Evolutionary conservation across 2,113 vertebrate species (phyloP).

Genomic region (Pyrgilauda ruficollis): DNA sequence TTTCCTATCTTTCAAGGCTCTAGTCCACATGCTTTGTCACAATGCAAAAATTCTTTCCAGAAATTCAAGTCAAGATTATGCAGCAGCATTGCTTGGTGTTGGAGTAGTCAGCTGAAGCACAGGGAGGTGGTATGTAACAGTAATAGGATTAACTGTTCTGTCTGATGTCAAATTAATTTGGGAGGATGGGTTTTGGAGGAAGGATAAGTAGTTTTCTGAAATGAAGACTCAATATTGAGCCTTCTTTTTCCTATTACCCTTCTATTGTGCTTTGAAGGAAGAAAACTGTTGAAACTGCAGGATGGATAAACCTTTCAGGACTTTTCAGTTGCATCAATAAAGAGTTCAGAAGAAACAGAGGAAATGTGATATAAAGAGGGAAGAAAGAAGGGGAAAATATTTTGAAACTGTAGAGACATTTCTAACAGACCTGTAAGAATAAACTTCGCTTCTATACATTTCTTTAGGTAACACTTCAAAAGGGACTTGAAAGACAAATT

Average conservation of each 20-base stretch:
- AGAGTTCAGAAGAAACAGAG: neutral
- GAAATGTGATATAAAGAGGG: neutral
- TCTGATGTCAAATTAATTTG: neutral
- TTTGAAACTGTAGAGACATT: neutral
- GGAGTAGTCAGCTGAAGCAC: neutral
- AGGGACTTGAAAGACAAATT: neutral
- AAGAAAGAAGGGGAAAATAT: neutral
- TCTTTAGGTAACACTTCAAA: neutral
- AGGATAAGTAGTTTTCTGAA: neutral
- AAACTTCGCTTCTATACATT: neutral
- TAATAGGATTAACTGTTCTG: neutral
- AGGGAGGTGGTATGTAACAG: neutral
- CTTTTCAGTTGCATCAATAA: neutral
- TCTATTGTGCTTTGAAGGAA: neutral
- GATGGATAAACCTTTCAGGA: neutral
- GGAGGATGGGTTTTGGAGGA: neutral
- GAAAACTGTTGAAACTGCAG: neutral
- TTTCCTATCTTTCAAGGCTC: neutral
- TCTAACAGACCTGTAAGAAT: neutral
- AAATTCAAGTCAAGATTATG: neutral
- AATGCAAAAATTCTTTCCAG: neutral
- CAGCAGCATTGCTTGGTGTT: neutral
- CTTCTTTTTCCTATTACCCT: neutral
- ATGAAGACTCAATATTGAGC: neutral
- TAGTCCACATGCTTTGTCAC: neutral